Base-by-base conservation (phyloP, 1,140 invertebrate species). In the Lordiphosa clarofinis region DNA sequence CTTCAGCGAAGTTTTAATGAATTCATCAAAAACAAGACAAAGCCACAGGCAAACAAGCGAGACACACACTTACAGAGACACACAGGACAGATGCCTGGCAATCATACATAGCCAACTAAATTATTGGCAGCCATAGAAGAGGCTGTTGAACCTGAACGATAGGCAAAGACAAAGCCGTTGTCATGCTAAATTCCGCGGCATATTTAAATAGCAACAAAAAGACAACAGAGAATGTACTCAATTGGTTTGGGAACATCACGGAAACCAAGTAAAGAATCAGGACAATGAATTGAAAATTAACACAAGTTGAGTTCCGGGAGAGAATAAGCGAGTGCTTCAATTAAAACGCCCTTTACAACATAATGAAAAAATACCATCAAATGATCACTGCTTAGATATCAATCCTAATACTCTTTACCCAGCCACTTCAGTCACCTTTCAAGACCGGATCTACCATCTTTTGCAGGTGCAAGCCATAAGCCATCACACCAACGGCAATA, bases 101-200 rank as follows among this genome's bases (percentile, higher is more conserved):
- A 68, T 59, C 39, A 73, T 65, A 56, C 67, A 76, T 59, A 62
- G 44, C 13, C 55, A 75, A 56, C 68, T 72, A 63, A 82, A 73
- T 84, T 84, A 84, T 73, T 78, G 78, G 73, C 63, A 84, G 75
- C 62, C 50, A 50, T 44, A 13, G 33, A 59, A 68, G 61, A 76
- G 68, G 73, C 67, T 67, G 74, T 73, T 76, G 72, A 76, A 73
- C 78, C 62, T 56, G 56, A 56, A 36, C 63, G 35, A 49, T 56
- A 42, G 37, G 28, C 24, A 56, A 55, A 63, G 61, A 81, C 71
- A 70, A 71, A 70, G 60, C 74, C 71, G 75, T 72, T 82, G 78
- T 84, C 78, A 78, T 82, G 78, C 73, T 82, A 82, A 82, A 82
- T 82, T 75, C 75, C 75, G 73, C 64, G 69, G 60, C 68, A 84